Evolutionary conservation across 2,888 invertebrate species (phyloP), one percentile per base, ranked within the genome.

Genomic region (Nipponacmea schrenckii): DNA sequence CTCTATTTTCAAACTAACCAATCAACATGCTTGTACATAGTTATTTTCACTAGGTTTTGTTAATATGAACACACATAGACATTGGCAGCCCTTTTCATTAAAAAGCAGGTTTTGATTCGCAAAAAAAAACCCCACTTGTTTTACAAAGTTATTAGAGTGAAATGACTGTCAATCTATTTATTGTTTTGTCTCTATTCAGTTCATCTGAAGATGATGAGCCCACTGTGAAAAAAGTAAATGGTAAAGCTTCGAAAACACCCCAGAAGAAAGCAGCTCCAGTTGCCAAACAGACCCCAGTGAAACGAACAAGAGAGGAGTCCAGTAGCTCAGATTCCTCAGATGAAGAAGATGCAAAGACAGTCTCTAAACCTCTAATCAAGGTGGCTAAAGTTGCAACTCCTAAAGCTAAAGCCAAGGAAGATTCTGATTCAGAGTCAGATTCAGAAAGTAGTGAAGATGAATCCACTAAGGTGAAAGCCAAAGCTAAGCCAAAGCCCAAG

Each of bases 391-490:
- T 45, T 15, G n/a, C n/a, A n/a, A 20, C 65, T 12, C 46, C 45
- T 8, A 39, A 46, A 46, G 48, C 26, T n/a, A 17, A 17, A 46
- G 24, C 48, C 26, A 20, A n/a, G 17, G 20, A 20, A 24, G 20
- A n/a, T 7, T 66, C 26, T 17, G 24, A 46, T 39, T 20, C 20
- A 3, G 39, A 44, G 15, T 27, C 39, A 0, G 64, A 31, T 64
- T 39, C 45, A 64, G 20, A 56, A 14, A 56, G 24, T 62, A 72
- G 70, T 64, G 72, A 72, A 24, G 70, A 69, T 7, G 71, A 71
- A 20, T 66, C 75, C 14, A 67, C 66, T 31, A 64, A 68, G 27
- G 68, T 64, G n/a, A 20, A 68, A 20, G 17, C 65, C 1, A 67
- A 67, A 45, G 62, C 56, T 46, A 39, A 62, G 5, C 14, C 44